These are phyloP conservation scores for Dinoponera quadriceps DNA, from an alignment of 1,140 invertebrate genomes.

Conservation along the genomic window DNA sequence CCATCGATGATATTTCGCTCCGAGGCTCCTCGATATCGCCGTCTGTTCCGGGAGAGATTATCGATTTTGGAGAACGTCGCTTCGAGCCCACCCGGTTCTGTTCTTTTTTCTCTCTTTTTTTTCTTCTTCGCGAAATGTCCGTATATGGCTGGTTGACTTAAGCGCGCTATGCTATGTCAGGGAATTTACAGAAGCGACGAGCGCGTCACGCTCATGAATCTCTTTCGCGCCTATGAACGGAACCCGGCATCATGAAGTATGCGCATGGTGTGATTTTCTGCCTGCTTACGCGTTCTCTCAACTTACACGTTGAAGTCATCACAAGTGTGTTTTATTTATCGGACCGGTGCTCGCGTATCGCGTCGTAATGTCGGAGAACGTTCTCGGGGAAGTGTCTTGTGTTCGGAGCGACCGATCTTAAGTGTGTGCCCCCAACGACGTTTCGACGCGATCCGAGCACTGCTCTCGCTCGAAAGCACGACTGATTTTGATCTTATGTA, in stretches of 20 bases:
- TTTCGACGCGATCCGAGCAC: constrained; percentile 27
- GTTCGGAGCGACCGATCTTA: no score
- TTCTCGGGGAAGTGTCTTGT: no score
- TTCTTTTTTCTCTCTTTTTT: not conserved
- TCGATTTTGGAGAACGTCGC: no score
- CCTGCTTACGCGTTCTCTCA: constrained; percentile 14
- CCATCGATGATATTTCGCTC: not conserved
- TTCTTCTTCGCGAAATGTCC: not conserved
- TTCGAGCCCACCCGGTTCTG: no score
- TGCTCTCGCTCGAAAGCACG: constrained; percentile 25
- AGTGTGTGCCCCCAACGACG: not conserved
- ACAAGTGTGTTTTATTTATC: constrained; percentile 21
- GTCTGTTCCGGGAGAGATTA: no score
- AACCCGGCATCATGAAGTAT: constrained; percentile 42
- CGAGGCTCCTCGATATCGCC: not conserved
- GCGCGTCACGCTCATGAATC: not conserved
- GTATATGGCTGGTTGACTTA: not conserved
- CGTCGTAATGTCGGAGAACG: not conserved
- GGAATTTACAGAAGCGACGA: not conserved
- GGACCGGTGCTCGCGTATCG: constrained; percentile 16
- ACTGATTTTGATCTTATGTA: constrained; percentile 16
- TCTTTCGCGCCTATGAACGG: not conserved
- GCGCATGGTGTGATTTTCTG: constrained; percentile 60
- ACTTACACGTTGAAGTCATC: constrained; percentile 1
- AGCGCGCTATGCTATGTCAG: not conserved